phyloP scores from a whole-genome alignment of 2,888 invertebrate species.

The Luffia ferchaultella region DNA sequence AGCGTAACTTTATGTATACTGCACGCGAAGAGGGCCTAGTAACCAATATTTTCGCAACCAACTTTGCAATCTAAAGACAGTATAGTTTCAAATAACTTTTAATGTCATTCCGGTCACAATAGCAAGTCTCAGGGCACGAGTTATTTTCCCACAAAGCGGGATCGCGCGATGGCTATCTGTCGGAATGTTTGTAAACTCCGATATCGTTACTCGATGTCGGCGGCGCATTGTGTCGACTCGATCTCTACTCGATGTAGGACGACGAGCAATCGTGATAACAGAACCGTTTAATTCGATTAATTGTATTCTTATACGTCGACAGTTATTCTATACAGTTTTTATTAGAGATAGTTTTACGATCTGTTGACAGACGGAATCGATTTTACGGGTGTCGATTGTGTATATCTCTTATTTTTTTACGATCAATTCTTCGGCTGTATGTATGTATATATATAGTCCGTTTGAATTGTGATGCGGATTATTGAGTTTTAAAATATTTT shows the following conservation, averaged over 20 bases:
- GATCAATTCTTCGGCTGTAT: too few species aligned
- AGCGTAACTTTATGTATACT: too few species aligned
- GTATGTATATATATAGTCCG: too few species aligned
- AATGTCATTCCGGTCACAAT: conserved; percentile 1
- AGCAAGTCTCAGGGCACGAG: conserved; percentile 1
- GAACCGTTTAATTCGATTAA: conserved; percentile 17
- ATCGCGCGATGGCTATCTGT: conserved; percentile 44
- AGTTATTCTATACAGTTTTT: neutral
- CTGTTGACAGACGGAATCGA: too few species aligned
- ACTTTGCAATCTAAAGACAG: too few species aligned
- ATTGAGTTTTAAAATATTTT: too few species aligned
- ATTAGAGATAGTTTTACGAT: too few species aligned
- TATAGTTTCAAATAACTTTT: neutral
- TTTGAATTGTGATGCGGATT: too few species aligned
- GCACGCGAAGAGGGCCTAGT: too few species aligned
- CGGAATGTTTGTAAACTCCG: conserved; percentile 57
- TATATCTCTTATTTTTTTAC: too few species aligned
- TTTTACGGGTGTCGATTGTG: too few species aligned
- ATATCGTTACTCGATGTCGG: conserved; percentile 40
- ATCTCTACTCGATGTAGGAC: neutral
- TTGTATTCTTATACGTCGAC: conserved; percentile 7
- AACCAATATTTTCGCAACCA: too few species aligned
- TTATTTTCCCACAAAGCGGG: conserved; percentile 10
- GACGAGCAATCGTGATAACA: conserved; percentile 16
- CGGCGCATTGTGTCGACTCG: conserved; percentile 5